Conservation (phyloP, 2,113 vertebrate species). For the Pteruthius melanotis region DNA sequence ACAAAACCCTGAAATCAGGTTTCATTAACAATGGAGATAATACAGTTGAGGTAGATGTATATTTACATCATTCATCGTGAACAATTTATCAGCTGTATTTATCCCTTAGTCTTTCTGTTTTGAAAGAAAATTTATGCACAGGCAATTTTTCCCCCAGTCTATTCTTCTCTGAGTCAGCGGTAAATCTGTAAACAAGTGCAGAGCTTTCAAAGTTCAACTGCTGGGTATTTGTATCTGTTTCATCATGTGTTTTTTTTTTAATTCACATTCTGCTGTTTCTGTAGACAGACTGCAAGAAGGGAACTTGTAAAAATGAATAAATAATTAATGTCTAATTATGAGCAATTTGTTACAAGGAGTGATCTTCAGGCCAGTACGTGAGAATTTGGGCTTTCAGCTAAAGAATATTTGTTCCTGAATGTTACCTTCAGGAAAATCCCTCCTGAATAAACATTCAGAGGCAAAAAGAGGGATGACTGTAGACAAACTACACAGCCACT, state of each 20-base stretch:
- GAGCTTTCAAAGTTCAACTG: neutral
- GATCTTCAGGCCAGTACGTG: neutral
- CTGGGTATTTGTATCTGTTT: neutral
- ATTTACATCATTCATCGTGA: neutral
- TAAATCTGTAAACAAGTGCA: neutral
- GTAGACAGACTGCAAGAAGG: neutral
- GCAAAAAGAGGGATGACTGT: slow-evolving; percentile 8
- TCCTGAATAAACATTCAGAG: neutral
- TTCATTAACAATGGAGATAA: neutral
- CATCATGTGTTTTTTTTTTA: neutral
- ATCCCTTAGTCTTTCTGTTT: neutral
- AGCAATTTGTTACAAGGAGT: neutral
- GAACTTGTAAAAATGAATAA: neutral
- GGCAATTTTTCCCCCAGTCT: neutral
- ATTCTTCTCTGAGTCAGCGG: neutral
- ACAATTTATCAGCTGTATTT: neutral
- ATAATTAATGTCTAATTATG: neutral
- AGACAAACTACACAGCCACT: slow-evolving; percentile 4
- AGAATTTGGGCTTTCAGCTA: neutral
- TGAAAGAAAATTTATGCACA: neutral
- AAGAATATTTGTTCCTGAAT: neutral
- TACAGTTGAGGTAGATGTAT: neutral
- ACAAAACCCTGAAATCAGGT: neutral
- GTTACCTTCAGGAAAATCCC: neutral
- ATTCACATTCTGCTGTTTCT: neutral